Percentiles rank a stretch among this genome's conserved stretches.
Evolutionary conservation across 2,113 vertebrate genomes (phyloP).

Genomic region (human): GRCh38 chr1:5496501-5497000

Average conservation of each 20-base stretch:
- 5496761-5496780: not conserved
- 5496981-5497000: not conserved
- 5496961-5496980: not conserved
- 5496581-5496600: not conserved
- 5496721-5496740: not conserved
- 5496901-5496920: rapidly evolving
- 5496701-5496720: not conserved
- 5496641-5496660: not conserved
- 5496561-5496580: not conserved
- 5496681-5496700: no score
- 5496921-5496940: not conserved
- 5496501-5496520: rapidly evolving
- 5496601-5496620: not conserved
- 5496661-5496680: not conserved
- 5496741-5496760: not conserved
- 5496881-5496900: rapidly evolving
- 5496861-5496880: not conserved
- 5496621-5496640: rapidly evolving
- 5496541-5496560: not conserved
- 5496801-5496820: not conserved
- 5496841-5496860: not conserved
- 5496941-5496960: not conserved
- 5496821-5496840: not conserved
- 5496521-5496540: not conserved
- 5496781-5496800: not conserved